Base-by-base conservation (phyloP, 1,140 invertebrate genomes). In the Sitodiplosis mosellana region DNA sequence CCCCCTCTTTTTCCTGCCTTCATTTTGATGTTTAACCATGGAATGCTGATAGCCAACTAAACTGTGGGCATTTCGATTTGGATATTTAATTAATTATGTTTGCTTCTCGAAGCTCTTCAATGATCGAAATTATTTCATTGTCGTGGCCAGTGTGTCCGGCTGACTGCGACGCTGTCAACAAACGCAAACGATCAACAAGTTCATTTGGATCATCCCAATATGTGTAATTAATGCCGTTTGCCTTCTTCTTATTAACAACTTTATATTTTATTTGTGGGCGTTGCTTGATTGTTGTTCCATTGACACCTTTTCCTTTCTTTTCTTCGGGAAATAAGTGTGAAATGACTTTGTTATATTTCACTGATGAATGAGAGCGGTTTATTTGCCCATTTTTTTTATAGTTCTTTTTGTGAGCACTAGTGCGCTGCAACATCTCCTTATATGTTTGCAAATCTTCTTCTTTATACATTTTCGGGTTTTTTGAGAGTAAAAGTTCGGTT, bases 181-280 rank as follows among this genome's bases (percentile, higher is more conserved):
- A 44, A 27, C 55, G 46, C 8, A 67, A 48, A 48, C 59, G 51
- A 20, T 59, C 56, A 7, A 64, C 53, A 11, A 66, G 20, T 54
- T 67, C 60, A 48, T 65, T 62, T 14, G 56, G 53, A 57, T 66
- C 55, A 54, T 65, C 56, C 54, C 54, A 67, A 55, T 62, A 59
- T 33, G 58, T 54, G 51, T 62, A 58, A 51, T 57, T 54, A 38
- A 52, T 52, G 44, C 48, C 36, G 48, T 52, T 6, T 7, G n/a
- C n/a, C n/a, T n/a, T n/a, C n/a, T n/a, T n/a, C n/a, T n/a, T n/a
- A n/a, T n/a, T n/a, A n/a, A n/a, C n/a, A n/a, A n/a, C n/a, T n/a
- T n/a, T n/a, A n/a, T n/a, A n/a, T n/a, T n/a, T n/a, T n/a, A n/a
- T n/a, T n/a, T n/a, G n/a, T n/a, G n/a, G n/a, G n/a, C n/a, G n/a